Evolutionary conservation across 2,888 invertebrate species (phyloP).

Genomic region (Epinotia nisella): DNA sequence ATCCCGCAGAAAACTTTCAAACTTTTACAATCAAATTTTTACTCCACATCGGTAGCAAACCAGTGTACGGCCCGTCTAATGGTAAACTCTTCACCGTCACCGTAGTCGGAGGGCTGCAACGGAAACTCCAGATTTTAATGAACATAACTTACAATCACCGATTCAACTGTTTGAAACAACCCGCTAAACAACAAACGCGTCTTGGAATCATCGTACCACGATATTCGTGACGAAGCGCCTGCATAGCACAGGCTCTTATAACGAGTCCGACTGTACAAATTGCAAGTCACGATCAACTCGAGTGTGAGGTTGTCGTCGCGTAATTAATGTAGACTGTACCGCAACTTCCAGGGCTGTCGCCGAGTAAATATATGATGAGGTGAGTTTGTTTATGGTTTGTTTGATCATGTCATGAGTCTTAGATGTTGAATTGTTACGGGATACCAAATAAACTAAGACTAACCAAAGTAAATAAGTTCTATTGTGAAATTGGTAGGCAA

Average conservation of each 20-base stretch:
- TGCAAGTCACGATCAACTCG: constrained; percentile 28
- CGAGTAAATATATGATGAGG: constrained; percentile 20
- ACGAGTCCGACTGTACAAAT: constrained; percentile 9
- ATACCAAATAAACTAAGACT: background rate
- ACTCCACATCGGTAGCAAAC: too few species aligned
- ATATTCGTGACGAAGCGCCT: background rate
- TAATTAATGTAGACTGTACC: constrained; percentile 39
- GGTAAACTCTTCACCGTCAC: too few species aligned
- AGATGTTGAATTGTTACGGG: background rate
- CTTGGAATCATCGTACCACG: background rate
- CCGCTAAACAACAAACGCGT: background rate
- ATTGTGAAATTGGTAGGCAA: too few species aligned
- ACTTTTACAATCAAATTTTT: too few species aligned
- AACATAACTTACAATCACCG: too few species aligned
- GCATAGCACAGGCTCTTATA: background rate
- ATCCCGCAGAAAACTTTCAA: too few species aligned
- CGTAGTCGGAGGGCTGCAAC: too few species aligned
- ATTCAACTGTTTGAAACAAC: too few species aligned
- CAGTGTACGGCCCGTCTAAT: too few species aligned
- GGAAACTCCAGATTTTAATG: too few species aligned
- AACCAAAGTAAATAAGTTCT: too few species aligned
- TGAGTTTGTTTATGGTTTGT: constrained; percentile 15
- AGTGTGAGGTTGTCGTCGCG: constrained; percentile 22
- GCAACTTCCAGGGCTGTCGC: constrained; percentile 30
- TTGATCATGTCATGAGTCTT: background rate